Conservation (phyloP, 2,113 vertebrate genomes). For the Riparia riparia region DNA sequence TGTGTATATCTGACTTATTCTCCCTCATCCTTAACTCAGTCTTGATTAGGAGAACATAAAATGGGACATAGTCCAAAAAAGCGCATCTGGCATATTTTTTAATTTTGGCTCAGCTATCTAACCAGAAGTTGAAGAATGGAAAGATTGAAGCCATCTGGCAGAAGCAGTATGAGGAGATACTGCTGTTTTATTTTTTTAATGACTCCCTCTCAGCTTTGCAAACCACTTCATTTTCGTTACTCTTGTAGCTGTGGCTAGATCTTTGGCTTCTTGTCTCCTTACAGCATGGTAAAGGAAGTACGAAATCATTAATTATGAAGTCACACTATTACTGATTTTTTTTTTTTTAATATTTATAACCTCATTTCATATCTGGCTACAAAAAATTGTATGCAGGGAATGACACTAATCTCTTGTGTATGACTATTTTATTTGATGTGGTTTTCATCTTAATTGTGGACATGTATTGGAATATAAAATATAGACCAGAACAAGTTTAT, state of each 20-base stretch:
- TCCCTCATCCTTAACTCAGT: background rate
- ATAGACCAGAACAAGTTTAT: background rate
- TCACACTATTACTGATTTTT: background rate
- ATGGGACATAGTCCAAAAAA: background rate
- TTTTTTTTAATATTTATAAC: background rate
- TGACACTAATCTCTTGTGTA: background rate
- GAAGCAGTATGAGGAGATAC: background rate
- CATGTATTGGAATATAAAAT: background rate
- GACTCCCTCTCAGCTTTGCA: background rate
- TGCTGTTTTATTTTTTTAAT: slow-evolving; percentile 1
- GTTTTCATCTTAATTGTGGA: background rate
- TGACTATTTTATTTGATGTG: background rate
- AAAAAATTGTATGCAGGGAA: background rate
- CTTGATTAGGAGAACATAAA: background rate
- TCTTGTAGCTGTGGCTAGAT: background rate
- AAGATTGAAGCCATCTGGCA: slow-evolving; percentile 29
- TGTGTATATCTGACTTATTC: background rate
- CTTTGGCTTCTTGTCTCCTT: background rate
- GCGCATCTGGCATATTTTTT: slow-evolving; percentile 33
- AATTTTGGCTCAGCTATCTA: background rate
- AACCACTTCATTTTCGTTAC: background rate
- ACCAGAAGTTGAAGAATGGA: slow-evolving; percentile 25
- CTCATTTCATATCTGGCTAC: background rate
- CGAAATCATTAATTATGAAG: background rate
- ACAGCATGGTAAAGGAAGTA: background rate